Evolutionary conservation across 2,113 vertebrate species (phyloP), one percentile per base, ranked within the genome.

Genomic region (Plecotus auritus): DNA sequence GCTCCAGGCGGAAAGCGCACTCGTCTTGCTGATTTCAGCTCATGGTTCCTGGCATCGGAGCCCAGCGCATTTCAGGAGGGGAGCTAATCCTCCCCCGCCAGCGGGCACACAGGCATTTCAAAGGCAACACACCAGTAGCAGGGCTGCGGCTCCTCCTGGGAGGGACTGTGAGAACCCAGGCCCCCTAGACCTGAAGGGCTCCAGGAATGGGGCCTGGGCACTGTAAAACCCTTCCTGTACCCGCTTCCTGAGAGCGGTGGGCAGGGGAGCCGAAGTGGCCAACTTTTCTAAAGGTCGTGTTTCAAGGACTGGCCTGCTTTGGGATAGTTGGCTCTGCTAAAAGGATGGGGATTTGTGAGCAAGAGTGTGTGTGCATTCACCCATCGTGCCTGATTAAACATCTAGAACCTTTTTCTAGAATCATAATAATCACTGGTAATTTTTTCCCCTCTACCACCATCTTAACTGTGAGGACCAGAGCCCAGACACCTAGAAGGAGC

Each of bases 1-100:
- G 97, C 98, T 97, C 95, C 49, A 28, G 56, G 86, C 89, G 9
- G 42, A 90, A 93, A 97, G 98, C 98, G 1, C 26, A 35, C 98
- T 97, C 9, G 47, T 97, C 96, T 59, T 88, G 97, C 97, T 94
- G 94, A 35, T 96, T 97, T 47, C 74, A 96, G 93, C 96, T 70
- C 77, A 5, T 95, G 88, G 54, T 95, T 94, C 97, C 97, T 95
- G 49, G 73, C 95, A 94, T 30, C 64, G 14, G 0, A 91, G 97
- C 87, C 61, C 26, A 14, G 61, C 54, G 0, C 12, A 4, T 97
- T 97, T 95, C 95, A 72, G 96, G 73, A 96, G 93, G 85, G 78
- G 70, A 95, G 95, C 94, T 97, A 92, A 97, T 97, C 96, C 69
- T 17, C 42, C 14, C 66, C 66, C 35, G 93, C 23, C 26, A 45